phyloP scores from a whole-genome alignment of 2,797 vertebrate genomes.

The Myotis daubentonii region DNA sequence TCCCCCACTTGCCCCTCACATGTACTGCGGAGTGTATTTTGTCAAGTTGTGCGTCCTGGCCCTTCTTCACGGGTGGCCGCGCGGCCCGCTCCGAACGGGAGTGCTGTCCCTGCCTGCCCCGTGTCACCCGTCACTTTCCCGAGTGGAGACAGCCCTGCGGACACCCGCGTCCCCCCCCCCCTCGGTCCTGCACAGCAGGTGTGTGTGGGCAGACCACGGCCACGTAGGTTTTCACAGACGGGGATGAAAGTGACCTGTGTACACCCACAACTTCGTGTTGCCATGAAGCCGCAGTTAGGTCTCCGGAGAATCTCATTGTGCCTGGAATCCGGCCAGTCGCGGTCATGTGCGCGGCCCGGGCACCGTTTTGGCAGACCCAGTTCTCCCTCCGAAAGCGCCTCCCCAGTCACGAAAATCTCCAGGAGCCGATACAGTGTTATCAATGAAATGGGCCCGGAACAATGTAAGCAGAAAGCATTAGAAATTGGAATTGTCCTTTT shows the following conservation, averaged over 20 bases:
- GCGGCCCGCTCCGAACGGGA: neutral
- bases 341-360: fast-evolving
- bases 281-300: neutral
- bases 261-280: neutral
- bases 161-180: neutral
- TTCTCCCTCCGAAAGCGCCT: neutral
- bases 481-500: slow-evolving; percentile 57
- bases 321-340: neutral
- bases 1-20: neutral
- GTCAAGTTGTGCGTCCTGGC: neutral
- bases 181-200: fast-evolving
- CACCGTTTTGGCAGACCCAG: neutral
- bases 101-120: fast-evolving
- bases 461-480: slow-evolving; percentile 76
- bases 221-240: neutral
- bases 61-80: neutral
- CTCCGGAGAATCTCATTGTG: neutral
- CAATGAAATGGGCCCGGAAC: slow-evolving; percentile 68
- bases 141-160: fast-evolving
- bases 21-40: neutral
- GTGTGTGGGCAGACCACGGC: neutral
- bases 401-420: neutral
- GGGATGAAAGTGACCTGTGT: neutral
- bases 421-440: slow-evolving; percentile 65
- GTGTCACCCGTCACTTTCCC: neutral